These are phyloP conservation scores for Brachionus manjavacas DNA, from an alignment of 1,140 invertebrate genomes.

Conservation along the genomic window DNA sequence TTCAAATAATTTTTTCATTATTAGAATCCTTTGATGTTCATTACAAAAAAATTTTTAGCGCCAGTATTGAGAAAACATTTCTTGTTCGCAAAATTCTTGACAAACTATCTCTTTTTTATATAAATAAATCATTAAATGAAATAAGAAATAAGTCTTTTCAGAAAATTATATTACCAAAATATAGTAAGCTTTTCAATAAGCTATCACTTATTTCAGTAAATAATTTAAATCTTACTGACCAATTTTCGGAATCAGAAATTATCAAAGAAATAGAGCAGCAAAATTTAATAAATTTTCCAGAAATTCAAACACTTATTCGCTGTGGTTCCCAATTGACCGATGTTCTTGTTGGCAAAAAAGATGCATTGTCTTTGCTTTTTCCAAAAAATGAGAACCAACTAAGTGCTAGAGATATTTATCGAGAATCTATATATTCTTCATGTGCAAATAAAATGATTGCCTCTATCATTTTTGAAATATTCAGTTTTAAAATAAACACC, in stretches of 20 bases:
- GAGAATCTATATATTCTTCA: not conserved
- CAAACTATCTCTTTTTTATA: not conserved
- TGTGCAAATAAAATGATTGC: not conserved
- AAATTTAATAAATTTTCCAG: not conserved
- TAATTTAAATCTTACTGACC: not conserved
- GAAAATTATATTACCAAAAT: not conserved
- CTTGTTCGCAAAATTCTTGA: not conserved
- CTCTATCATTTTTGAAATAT: not conserved
- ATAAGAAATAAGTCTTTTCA: not conserved
- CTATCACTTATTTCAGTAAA: not conserved
- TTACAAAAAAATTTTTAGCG: not conserved
- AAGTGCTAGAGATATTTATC: not conserved
- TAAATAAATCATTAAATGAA: not conserved
- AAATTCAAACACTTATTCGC: not conserved
- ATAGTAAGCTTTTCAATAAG: not conserved
- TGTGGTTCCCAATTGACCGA: not conserved
- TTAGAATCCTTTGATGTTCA: not conserved
- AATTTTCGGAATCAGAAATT: not conserved
- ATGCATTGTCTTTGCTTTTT: not conserved
- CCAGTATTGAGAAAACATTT: not conserved
- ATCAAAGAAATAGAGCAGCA: not conserved
- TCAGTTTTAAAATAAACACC: not conserved
- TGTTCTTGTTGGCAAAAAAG: not conserved
- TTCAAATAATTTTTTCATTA: not conserved
- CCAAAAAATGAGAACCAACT: not conserved